Conservation (phyloP, 2,888 invertebrate genomes). For the Rhorus exstirpatorius region DNA sequence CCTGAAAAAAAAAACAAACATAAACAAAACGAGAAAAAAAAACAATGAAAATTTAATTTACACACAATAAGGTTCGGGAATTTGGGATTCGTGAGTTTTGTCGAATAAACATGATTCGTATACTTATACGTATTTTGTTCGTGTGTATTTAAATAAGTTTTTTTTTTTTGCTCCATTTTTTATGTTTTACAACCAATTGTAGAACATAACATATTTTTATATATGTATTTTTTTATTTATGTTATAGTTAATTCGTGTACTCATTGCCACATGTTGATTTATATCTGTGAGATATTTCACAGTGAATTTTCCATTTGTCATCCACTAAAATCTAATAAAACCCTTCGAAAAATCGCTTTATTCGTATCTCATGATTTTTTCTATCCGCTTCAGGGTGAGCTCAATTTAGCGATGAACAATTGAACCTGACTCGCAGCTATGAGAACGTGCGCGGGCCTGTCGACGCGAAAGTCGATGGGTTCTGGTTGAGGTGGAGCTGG, state of each 20-base stretch:
- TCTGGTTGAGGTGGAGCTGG: not conserved
- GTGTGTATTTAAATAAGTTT: constrained; percentile 9
- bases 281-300: not conserved
- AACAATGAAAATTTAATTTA: not conserved
- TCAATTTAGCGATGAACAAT: constrained; percentile 41
- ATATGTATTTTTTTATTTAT: not conserved
- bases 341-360: too few relatives aligned
- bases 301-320: not conserved
- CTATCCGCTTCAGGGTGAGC: constrained; percentile 19
- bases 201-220: too few relatives aligned
- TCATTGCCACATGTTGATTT: too few relatives aligned
- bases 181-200: too few relatives aligned
- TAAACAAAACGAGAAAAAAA: not conserved
- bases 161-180: too few relatives aligned
- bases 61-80: not conserved
- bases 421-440: constrained; percentile 24
- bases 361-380: not conserved
- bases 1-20: constrained; percentile 37
- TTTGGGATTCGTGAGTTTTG: not conserved
- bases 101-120: not conserved
- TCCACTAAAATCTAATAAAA: too few relatives aligned
- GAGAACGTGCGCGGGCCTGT: constrained; percentile 51
- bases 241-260: not conserved
- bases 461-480: constrained; percentile 31
- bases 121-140: not conserved